Evolutionary conservation across 1,140 invertebrate species (phyloP).

Genomic region (Propsilocerus akamusi): DNA sequence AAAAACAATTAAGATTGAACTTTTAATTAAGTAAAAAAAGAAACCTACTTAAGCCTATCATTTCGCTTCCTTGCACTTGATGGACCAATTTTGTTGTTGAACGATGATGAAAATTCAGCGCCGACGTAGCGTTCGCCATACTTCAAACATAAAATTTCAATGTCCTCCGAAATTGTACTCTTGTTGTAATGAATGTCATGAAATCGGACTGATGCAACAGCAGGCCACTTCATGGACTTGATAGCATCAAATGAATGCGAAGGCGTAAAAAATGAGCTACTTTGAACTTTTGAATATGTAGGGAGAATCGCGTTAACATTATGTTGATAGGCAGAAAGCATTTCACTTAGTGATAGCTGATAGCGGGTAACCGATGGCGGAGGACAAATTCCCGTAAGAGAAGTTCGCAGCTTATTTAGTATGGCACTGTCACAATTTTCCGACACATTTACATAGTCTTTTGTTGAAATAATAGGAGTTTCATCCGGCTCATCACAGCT

Average conservation of each 20-base stretch:
- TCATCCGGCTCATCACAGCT: constrained; percentile 9
- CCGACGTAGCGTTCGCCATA: constrained; percentile 37
- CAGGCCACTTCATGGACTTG: constrained; percentile 24
- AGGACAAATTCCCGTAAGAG: constrained; percentile 33
- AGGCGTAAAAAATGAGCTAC: constrained; percentile 13
- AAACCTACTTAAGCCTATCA: constrained; percentile 21
- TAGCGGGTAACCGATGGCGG: constrained; percentile 39
- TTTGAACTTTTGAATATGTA: background rate
- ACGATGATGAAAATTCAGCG: constrained; percentile 38
- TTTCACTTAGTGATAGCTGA: constrained; percentile 21
- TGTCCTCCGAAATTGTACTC: constrained; percentile 34
- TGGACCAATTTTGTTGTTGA: constrained; percentile 26
- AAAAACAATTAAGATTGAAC: background rate
- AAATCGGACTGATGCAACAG: constrained; percentile 30
- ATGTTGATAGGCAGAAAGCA: constrained; percentile 4
- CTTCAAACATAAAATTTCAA: constrained; percentile 35
- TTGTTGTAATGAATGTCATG: constrained; percentile 40
- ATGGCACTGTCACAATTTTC: constrained; percentile 17
- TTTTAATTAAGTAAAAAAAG: background rate
- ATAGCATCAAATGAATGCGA: constrained; percentile 19
- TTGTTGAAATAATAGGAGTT: constrained; percentile 12
- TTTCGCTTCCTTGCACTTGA: constrained; percentile 32
- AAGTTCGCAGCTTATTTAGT: constrained; percentile 17
- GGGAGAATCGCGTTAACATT: background rate
- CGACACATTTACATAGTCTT: constrained; percentile 5